Percentiles rank a stretch among this genome's conserved stretches.
Conservation (phyloP, 2,888 invertebrate genomes). For the Oligia fasciuncula region DNA sequence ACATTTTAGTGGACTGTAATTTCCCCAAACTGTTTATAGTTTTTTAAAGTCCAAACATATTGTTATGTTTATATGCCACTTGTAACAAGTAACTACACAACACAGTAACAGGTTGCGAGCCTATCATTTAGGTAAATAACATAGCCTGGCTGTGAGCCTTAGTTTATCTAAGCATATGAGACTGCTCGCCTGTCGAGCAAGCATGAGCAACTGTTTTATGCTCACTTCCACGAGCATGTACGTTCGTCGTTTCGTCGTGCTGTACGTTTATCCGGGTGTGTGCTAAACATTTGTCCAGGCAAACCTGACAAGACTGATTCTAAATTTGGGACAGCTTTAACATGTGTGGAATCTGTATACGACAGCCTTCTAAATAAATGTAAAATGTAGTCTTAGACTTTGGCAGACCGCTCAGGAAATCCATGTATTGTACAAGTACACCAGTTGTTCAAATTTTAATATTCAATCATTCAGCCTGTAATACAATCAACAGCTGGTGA, state of each 20-base stretch:
- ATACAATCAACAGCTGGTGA: too few species aligned
- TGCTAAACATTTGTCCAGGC: background rate
- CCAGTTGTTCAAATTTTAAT: background rate
- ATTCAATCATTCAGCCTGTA: background rate
- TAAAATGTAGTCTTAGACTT: background rate
- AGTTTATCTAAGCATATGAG: constrained; percentile 20
- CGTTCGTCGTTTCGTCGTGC: too few species aligned
- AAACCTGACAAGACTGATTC: background rate
- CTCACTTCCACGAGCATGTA: background rate
- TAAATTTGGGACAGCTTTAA: background rate
- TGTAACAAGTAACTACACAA: constrained; percentile 20
- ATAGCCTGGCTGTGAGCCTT: background rate
- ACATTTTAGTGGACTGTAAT: background rate
- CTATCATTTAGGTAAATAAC: constrained; percentile 40
- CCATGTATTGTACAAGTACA: background rate
- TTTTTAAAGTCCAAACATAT: background rate
- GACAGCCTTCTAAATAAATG: background rate
- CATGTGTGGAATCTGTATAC: background rate
- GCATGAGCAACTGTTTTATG: constrained; percentile 36
- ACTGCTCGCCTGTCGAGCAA: constrained; percentile 15
- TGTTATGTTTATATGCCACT: background rate
- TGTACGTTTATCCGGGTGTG: background rate
- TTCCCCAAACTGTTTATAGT: background rate
- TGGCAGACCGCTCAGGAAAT: background rate
- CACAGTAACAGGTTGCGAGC: constrained; percentile 6